A percentile compares a stretch with the other conserved stretches of the same genome.
Evolutionary conservation across 2,113 vertebrate species (phyloP).

Genomic region (Tichodroma muraria): DNA sequence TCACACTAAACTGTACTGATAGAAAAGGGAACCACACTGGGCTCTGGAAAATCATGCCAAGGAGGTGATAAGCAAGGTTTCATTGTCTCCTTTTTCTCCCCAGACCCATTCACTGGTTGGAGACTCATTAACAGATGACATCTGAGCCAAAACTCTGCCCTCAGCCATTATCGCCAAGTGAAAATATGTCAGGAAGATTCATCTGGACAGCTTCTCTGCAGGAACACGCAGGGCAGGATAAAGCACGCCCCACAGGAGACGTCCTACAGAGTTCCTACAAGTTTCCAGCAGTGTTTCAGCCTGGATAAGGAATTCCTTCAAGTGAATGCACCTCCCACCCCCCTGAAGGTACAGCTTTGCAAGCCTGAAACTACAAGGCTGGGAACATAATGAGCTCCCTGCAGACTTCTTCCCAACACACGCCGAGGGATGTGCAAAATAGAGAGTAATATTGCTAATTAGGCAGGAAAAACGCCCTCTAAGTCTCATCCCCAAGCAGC

Average conservation of each 20-base stretch:
- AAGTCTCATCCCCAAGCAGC: not conserved
- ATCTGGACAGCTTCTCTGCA: not conserved
- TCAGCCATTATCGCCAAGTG: not conserved
- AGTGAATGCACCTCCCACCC: not conserved
- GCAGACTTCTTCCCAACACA: not conserved
- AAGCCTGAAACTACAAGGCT: not conserved
- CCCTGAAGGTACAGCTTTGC: conserved; percentile 5
- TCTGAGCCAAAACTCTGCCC: not conserved
- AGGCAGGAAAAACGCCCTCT: not conserved
- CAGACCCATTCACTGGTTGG: not conserved
- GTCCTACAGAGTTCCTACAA: not conserved
- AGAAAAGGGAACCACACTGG: not conserved
- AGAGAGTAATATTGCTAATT: conserved; percentile 32
- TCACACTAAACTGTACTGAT: not conserved
- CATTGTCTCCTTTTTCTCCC: not conserved
- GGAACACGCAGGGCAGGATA: not conserved
- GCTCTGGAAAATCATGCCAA: not conserved
- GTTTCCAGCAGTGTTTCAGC: not conserved
- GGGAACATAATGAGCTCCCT: conserved; percentile 46
- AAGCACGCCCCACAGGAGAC: not conserved
- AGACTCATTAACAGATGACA: not conserved
- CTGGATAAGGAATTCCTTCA: not conserved
- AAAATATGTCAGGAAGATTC: not conserved
- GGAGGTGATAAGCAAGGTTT: not conserved
- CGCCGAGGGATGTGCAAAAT: not conserved